Base-by-base conservation (phyloP, 2,797 vertebrate genomes). In the Coilia nasus region DNA sequence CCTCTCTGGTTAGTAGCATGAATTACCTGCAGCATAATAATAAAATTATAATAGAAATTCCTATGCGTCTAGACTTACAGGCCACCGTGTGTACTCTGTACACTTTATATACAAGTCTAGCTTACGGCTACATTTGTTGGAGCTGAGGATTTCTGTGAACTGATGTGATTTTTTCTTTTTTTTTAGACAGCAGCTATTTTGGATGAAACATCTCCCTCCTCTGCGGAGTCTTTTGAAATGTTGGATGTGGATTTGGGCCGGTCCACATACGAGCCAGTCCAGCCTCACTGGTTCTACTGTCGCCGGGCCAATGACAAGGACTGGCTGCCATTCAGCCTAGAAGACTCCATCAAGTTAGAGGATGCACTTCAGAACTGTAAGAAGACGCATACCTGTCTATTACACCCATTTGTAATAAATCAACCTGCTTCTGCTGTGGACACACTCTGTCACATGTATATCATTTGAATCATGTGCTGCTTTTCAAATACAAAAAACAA, bases 271-370 rank as follows among this genome's bases (percentile, higher is more conserved):
- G 90, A 89, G 86, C 92, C 92, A 0, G 96, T 99, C 57, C 93
- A 88, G 83, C 95, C 97, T 84, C 97, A 99, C 89, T 99, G 98
- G 98, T 99, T 98, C 90, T 97, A 96, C 92, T 96, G 96, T 94
- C 95, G 94, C 87, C 92, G 90, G 46, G 90, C 93, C 41, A 96
- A 97, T 83, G 89, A 93, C 85, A 93, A 89, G 44, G 95, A 96
- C 83, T 99, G 98, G 98, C 91, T 95, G 75, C 97, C 98, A 1
- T 98, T 98, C 93, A 98, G 97, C 92, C 90, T 83, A 46, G 95
- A 97, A 88, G 98, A 99, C 90, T 98, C 98, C 1, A 94, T 95
- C 84, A 94, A 93, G 81, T 94, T 99, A 83, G 97, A 99, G 89
- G 92, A 91, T 46, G 96, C 96, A 1, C 93, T 91, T 82, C 86